phyloP scores from a whole-genome alignment of 2,113 vertebrate species.

The Entelurus aequoreus region DNA sequence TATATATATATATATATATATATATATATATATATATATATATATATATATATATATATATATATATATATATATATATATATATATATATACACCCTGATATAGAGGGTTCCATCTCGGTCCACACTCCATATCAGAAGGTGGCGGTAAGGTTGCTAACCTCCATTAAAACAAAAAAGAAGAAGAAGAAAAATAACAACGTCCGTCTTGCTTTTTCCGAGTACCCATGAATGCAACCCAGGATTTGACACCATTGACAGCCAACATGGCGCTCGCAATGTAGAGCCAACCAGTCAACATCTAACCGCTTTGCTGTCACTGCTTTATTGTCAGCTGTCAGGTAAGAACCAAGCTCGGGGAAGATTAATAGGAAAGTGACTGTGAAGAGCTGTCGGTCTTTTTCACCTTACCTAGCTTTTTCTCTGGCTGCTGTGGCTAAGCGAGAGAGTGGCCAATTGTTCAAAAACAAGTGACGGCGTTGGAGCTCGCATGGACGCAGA shows the following conservation, averaged over 20 bases:
- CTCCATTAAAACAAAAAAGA: too few relatives aligned
- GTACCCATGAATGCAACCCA: constrained; percentile 33
- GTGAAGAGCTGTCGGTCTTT: neutral
- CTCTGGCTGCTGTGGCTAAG: neutral
- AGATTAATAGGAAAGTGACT: neutral
- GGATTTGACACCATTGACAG: constrained; percentile 45
- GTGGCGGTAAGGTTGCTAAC: too few relatives aligned
- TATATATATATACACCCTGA: too few relatives aligned
- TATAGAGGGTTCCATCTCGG: too few relatives aligned
- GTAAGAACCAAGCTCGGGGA: neutral
- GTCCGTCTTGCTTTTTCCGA: constrained; percentile 20
- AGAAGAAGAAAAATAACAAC: too few relatives aligned
- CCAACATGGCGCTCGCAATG: constrained; percentile 67
- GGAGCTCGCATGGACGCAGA: neutral
- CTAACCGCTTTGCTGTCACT: neutral
- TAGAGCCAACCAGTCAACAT: constrained; percentile 1
- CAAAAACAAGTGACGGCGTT: neutral
- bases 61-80: too few relatives aligned
- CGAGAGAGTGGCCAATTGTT: neutral
- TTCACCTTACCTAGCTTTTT: too few relatives aligned
- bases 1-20: too few relatives aligned
- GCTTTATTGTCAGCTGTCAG: constrained; percentile 20
- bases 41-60: too few relatives aligned
- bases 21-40: too few relatives aligned
- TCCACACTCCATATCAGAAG: too few relatives aligned